Conservation (phyloP, 2,797 vertebrate genomes). For the Lindbergichthys nudifrons region DNA sequence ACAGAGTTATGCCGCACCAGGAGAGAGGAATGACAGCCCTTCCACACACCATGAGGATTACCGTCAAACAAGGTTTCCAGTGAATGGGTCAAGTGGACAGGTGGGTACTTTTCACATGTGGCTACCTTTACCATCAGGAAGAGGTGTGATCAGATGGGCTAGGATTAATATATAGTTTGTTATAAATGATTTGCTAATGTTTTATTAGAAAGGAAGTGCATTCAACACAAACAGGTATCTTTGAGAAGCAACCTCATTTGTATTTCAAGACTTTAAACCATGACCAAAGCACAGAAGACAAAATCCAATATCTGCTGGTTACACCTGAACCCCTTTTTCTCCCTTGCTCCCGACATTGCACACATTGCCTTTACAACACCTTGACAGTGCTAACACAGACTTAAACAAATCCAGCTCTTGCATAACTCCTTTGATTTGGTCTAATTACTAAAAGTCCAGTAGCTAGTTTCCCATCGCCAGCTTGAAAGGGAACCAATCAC, state of each 20-base stretch:
- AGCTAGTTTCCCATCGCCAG: no score
- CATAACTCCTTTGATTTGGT: no score
- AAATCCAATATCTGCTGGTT: no score
- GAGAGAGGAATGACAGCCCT: conserved; percentile 45
- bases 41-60: conserved; percentile 40
- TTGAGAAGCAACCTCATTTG: no score
- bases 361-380: neutral
- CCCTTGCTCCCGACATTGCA: neutral
- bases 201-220: no score
- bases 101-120: conserved; percentile 40
- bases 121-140: neutral
- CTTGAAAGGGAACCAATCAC: no score
- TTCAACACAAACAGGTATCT: no score
- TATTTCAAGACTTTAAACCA: no score
- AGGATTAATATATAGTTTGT: neutral
- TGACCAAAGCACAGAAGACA: no score
- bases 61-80: conserved; percentile 12
- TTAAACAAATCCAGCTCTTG: no score
- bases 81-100: conserved; percentile 42
- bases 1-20: conserved; percentile 53
- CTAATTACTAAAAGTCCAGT: no score
- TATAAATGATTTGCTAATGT: neutral
- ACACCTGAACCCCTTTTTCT: neutral
- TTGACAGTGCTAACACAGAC: neutral
- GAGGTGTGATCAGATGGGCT: neutral